These are phyloP conservation scores for Pangasianodon hypophthalmus DNA, from an alignment of 2,113 vertebrate genomes.

Conservation along the genomic window DNA sequence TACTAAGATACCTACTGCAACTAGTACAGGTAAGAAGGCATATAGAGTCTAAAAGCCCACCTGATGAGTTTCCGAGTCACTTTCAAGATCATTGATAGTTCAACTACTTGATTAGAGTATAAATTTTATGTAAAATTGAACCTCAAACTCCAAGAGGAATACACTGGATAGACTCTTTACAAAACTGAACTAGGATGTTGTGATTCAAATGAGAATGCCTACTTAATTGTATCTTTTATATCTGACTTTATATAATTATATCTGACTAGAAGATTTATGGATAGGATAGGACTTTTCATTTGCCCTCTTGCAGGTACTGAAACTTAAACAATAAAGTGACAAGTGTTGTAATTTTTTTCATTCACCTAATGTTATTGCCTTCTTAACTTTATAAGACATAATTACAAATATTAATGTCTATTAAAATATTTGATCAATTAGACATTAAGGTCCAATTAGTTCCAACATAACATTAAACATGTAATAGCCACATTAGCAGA, in stretches of 20 bases:
- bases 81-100: background rate
- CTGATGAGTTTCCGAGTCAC: no score
- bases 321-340: background rate
- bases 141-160: background rate
- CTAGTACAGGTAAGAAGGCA: slow-evolving; percentile 73
- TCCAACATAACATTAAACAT: background rate
- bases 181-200: background rate
- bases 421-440: background rate
- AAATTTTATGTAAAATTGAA: background rate
- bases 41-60: background rate
- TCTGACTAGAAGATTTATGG: background rate
- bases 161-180: background rate
- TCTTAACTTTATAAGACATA: background rate
- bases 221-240: background rate
- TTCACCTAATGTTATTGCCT: background rate
- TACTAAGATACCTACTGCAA: slow-evolving; percentile 76
- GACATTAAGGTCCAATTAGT: background rate
- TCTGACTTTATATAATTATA: no score
- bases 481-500: background rate
- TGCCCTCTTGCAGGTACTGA: background rate
- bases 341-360: background rate
- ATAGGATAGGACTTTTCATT: background rate
- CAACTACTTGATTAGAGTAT: background rate
- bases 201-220: background rate
- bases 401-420: background rate